Percentiles rank a stretch among this genome's conserved stretches.
Evolutionary conservation across 2,888 invertebrate species (phyloP).

Genomic region (Heliconius ismenius): DNA sequence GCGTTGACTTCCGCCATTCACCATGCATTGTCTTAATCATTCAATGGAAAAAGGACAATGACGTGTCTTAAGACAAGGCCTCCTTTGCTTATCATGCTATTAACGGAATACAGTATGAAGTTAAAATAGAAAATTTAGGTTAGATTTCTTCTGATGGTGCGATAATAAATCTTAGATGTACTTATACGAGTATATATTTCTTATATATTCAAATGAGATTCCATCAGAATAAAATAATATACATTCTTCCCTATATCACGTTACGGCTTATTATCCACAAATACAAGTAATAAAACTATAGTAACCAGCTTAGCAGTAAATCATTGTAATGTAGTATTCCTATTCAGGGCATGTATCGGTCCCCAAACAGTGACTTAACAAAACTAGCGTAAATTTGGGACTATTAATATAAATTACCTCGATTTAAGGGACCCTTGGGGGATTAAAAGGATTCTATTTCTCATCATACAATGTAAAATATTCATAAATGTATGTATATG

Average conservation of each 20-base stretch:
- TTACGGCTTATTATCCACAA: not conserved
- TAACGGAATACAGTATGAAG: too few relatives aligned
- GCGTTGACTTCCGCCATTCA: too few relatives aligned
- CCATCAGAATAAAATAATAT: not conserved
- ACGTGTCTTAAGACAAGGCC: too few relatives aligned
- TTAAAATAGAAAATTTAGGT: too few relatives aligned
- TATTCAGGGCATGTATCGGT: slow-evolving; percentile 65
- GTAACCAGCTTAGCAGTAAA: slow-evolving; percentile 35
- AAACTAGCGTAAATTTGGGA: slow-evolving; percentile 71
- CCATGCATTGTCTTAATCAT: too few relatives aligned
- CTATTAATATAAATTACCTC: slow-evolving; percentile 79
- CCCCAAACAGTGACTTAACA: slow-evolving; percentile 67
- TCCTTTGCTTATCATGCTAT: too few relatives aligned
- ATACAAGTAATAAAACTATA: slow-evolving; percentile 10
- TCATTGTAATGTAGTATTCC: slow-evolving; percentile 64
- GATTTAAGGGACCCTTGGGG: slow-evolving; percentile 75
- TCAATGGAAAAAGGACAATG: too few relatives aligned
- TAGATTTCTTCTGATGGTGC: too few relatives aligned
- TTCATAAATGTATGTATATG: not conserved
- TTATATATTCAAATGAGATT: too few relatives aligned
- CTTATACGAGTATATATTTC: too few relatives aligned
- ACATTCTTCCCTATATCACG: not conserved
- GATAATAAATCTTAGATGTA: too few relatives aligned
- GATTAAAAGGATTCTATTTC: slow-evolving; percentile 70
- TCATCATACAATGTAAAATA: slow-evolving; percentile 46